These are phyloP conservation scores for Lycopodina hypogea DNA, from an alignment of 37 sponge, comb jelly and placozoan species.

Conservation along the genomic window DNA sequence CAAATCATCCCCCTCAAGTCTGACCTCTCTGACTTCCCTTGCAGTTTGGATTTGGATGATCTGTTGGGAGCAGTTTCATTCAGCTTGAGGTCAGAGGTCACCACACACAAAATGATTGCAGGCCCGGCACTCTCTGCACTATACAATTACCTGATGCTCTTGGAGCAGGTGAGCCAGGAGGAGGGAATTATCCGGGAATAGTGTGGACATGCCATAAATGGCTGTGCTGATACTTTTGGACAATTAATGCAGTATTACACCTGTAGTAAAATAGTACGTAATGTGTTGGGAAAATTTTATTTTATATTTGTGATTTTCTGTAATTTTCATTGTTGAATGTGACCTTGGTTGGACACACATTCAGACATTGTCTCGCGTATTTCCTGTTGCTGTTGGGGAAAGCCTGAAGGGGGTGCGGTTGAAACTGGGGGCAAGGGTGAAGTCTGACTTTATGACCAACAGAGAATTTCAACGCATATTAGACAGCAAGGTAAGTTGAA, in stretches of 20 bases:
- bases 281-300: no score
- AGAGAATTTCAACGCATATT: conserved; percentile 60
- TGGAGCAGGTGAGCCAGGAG: conserved; percentile 56
- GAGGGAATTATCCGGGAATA: no score
- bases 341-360: no score
- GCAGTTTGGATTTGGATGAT: conserved; percentile 33
- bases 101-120: conserved; percentile 42
- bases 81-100: conserved; percentile 51
- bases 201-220: no score
- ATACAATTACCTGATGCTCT: conserved; percentile 37
- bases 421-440: conserved; percentile 14
- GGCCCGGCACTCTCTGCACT: conserved; percentile 50
- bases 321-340: no score
- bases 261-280: no score
- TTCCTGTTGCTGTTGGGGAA: conserved; percentile 17
- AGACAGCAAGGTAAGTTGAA: conserved; percentile 42
- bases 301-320: no score
- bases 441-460: conserved; percentile 44
- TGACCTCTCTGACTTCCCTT: no score
- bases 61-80: conserved; percentile 58
- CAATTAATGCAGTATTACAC: no score
- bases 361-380: conserved; percentile 13
- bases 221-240: no score
- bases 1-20: no score
- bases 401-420: conserved; percentile 18